Conservation (phyloP, 2,113 vertebrate species). For the Petromus typicus region DNA sequence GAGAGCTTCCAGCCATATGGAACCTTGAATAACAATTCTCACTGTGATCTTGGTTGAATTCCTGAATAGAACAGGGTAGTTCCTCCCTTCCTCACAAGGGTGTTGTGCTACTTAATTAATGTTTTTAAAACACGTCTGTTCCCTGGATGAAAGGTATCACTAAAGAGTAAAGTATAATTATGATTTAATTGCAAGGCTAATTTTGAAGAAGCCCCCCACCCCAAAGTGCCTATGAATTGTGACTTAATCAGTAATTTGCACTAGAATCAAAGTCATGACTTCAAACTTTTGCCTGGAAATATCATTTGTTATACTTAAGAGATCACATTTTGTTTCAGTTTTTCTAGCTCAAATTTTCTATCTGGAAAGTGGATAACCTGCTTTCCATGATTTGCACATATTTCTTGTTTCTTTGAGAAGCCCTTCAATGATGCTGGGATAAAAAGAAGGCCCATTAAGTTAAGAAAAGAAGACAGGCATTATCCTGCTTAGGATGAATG, state of each 20-base stretch:
- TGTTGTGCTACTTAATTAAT: slow-evolving; percentile 74
- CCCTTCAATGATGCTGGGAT: neutral
- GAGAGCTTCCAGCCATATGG: slow-evolving; percentile 15
- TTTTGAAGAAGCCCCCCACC: slow-evolving; percentile 56
- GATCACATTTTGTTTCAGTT: neutral
- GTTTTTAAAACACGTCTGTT: slow-evolving; percentile 62
- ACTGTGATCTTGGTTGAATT: neutral
- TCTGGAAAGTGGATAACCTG: neutral
- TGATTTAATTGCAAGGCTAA: slow-evolving; percentile 58
- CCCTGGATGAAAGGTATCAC: slow-evolving; percentile 66
- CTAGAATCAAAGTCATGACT: neutral
- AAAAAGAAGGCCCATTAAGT: neutral
- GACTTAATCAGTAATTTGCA: slow-evolving; percentile 42
- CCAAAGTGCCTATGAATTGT: slow-evolving; percentile 21
- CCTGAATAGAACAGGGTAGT: slow-evolving; percentile 53
- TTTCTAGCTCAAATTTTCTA: neutral
- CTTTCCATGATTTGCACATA: neutral
- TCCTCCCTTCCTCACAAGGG: slow-evolving; percentile 61
- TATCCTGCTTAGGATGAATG: neutral
- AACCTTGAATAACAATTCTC: neutral
- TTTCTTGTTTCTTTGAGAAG: slow-evolving; percentile 40
- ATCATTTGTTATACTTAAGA: neutral
- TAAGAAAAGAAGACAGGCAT: slow-evolving; percentile 17
- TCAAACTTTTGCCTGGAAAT: slow-evolving; percentile 15
- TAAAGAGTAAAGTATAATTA: slow-evolving; percentile 55